These are phyloP conservation scores for Tamias sibiricus DNA, from an alignment of 2,113 vertebrate species.

Conservation along the genomic window DNA sequence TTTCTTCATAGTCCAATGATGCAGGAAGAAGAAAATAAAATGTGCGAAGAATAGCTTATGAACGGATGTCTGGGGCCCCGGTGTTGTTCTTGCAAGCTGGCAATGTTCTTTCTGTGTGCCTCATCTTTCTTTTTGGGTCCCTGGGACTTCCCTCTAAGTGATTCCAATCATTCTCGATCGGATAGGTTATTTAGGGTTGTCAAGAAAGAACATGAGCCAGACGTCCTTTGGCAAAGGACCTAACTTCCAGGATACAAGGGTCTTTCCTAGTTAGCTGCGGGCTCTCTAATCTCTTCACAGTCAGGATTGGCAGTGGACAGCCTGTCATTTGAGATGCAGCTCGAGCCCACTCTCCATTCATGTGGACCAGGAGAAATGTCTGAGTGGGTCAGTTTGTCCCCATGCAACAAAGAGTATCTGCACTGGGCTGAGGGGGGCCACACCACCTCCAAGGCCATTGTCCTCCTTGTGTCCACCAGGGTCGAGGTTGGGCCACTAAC, in stretches of 20 bases:
- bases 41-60: not conserved
- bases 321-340: not conserved
- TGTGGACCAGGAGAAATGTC: not conserved
- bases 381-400: not conserved
- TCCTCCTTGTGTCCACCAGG: not conserved
- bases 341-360: rapidly evolving
- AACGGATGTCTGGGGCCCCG: not conserved
- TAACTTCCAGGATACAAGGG: not conserved
- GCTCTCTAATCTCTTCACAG: not conserved
- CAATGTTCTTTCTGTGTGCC: not conserved
- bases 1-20: conserved; percentile 15
- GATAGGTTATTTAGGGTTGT: not conserved
- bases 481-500: no score
- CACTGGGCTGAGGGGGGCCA: not conserved
- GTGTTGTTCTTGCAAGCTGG: not conserved
- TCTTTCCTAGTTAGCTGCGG: not conserved
- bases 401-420: not conserved
- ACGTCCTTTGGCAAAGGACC: not conserved
- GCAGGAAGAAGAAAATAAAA: conserved; percentile 58
- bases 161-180: not conserved
- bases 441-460: not conserved
- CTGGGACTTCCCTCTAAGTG: not conserved
- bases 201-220: not conserved
- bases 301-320: not conserved
- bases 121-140: not conserved